These are phyloP conservation scores for Peribatodes rhomboidaria DNA, from an alignment of 2,888 invertebrate species.

Conservation along the genomic window DNA sequence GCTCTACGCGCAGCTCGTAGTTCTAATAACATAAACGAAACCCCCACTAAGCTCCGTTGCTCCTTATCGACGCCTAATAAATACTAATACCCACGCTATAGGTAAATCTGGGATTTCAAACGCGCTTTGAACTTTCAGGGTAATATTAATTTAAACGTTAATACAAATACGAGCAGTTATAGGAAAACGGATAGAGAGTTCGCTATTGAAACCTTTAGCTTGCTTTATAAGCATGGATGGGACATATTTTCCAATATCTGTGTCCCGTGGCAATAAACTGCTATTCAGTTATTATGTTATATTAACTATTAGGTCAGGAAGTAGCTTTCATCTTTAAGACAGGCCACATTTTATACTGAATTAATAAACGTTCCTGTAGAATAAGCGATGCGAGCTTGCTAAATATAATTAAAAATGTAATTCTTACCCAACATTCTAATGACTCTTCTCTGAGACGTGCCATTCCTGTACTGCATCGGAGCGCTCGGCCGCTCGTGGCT, in stretches of 20 bases:
- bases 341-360: too few species aligned
- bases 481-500: constrained; percentile 71
- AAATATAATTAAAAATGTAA: background rate
- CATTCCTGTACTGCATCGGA: constrained; percentile 82
- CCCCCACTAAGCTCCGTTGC: background rate
- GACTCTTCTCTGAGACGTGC: constrained; percentile 88
- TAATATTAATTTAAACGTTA: constrained; percentile 21
- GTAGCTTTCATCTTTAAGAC: too few species aligned
- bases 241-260: too few species aligned
- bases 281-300: too few species aligned
- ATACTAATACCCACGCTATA: constrained; percentile 16
- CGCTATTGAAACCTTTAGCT: background rate
- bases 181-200: constrained; percentile 9
- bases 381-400: too few species aligned
- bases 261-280: too few species aligned
- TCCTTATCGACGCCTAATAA: constrained; percentile 18
- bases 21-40: constrained; percentile 8
- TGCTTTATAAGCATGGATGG: background rate
- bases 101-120: constrained; percentile 10
- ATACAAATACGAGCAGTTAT: constrained; percentile 5
- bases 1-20: background rate
- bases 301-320: too few species aligned
- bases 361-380: too few species aligned
- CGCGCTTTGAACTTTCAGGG: constrained; percentile 15
- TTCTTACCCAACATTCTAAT: constrained; percentile 94